A percentile compares a stretch with the other conserved stretches of the same genome.
These are phyloP conservation scores for Sesamia inferens DNA, from an alignment of 2,888 invertebrate genomes.

Conservation along the genomic window DNA sequence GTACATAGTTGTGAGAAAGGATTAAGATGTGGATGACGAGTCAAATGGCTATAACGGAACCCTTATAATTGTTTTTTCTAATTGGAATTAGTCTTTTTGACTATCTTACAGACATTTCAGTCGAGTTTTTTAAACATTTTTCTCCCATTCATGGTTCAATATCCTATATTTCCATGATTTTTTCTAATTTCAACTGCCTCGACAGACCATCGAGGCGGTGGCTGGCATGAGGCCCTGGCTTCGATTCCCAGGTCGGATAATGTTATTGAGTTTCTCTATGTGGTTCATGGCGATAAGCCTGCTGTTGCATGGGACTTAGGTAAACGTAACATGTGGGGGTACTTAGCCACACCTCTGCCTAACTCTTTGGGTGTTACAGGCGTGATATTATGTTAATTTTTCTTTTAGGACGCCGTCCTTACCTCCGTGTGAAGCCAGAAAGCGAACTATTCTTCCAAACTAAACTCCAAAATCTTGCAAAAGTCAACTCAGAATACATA, in stretches of 20 bases:
- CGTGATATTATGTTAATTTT: not conserved
- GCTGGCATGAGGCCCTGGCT: not conserved
- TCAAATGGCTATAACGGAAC: constrained; percentile 16
- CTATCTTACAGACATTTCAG: constrained; percentile 89
- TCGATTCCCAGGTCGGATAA: not conserved
- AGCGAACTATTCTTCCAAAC: constrained; percentile 85
- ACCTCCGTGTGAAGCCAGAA: constrained; percentile 84
- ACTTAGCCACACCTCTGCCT: not conserved
- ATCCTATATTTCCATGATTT: constrained; percentile 38
- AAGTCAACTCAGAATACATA: constrained; percentile 82
- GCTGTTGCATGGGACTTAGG: not conserved
- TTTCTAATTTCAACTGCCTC: not conserved
- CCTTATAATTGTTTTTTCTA: not conserved
- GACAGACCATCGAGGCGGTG: not conserved
- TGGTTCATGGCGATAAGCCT: not conserved
- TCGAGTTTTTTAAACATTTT: constrained; percentile 64
- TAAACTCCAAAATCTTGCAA: constrained; percentile 81
- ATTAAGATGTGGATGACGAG: no score
- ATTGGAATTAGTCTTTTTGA: constrained; percentile 52
- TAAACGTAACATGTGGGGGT: not conserved
- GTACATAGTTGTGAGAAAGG: not conserved
- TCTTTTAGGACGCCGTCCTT: constrained; percentile 75
- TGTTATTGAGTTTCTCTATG: not conserved
- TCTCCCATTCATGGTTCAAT: constrained; percentile 87
- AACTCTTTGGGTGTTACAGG: not conserved